phyloP scores from a whole-genome alignment of 2,113 vertebrate species.

The Serilophus lunatus region DNA sequence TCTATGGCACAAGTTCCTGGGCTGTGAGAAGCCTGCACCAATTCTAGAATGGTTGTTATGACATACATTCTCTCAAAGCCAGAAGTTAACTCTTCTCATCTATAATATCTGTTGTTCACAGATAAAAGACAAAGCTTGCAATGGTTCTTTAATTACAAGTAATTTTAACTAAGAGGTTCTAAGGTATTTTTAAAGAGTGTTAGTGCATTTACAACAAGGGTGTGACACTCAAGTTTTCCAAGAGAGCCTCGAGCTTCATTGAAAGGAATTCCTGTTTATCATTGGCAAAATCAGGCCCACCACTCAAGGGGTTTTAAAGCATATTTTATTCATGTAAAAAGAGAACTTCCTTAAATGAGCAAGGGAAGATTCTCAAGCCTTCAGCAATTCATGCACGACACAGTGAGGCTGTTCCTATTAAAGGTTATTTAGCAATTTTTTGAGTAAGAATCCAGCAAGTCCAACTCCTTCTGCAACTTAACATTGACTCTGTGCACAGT shows the following conservation, averaged over 20 bases:
- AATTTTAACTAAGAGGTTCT: background rate
- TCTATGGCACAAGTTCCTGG: background rate
- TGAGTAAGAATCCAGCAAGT: background rate
- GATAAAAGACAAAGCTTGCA: background rate
- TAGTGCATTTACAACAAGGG: rapidly evolving
- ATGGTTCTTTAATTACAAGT: background rate
- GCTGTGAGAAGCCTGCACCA: background rate
- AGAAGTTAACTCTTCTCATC: background rate
- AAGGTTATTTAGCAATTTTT: background rate
- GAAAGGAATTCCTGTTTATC: background rate
- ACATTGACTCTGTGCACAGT: rapidly evolving
- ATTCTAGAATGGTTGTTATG: background rate
- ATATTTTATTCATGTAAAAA: background rate
- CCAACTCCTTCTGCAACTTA: background rate
- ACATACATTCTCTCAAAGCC: background rate
- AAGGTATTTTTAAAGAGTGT: background rate
- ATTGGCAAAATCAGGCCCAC: rapidly evolving
- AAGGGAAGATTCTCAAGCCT: background rate
- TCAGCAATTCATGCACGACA: background rate
- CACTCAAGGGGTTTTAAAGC: background rate
- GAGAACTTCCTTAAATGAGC: background rate
- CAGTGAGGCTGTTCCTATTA: background rate
- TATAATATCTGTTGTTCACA: background rate
- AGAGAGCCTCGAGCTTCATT: background rate
- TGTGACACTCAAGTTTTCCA: background rate